These are phyloP conservation scores for Drosophila setifemur DNA, from an alignment of 1,140 invertebrate genomes.

Conservation along the genomic window DNA sequence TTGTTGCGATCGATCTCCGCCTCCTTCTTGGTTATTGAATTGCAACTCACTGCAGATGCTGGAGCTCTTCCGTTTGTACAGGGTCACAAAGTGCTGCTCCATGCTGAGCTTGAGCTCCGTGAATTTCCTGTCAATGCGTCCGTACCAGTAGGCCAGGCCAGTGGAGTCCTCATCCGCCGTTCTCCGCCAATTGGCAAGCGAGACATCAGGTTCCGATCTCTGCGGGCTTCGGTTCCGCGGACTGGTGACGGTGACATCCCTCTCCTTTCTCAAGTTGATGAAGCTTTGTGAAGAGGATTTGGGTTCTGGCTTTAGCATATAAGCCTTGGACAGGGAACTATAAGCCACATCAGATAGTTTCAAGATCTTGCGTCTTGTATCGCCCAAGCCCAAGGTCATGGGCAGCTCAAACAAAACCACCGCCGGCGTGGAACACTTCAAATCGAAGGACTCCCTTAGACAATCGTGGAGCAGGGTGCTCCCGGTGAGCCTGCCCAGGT, in stretches of 20 bases:
- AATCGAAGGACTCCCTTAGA: slow-evolving; percentile 59
- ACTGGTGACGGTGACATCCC: not conserved
- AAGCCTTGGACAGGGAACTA: not conserved
- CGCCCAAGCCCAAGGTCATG: slow-evolving; percentile 12
- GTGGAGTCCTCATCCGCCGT: slow-evolving; percentile 28
- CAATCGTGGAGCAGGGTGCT: slow-evolving; percentile 53
- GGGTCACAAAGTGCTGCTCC: slow-evolving; percentile 36
- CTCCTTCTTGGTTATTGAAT: slow-evolving; percentile 20
- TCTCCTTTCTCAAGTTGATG: not conserved
- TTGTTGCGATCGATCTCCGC: not conserved
- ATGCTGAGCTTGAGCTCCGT: slow-evolving; percentile 41
- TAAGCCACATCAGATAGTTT: slow-evolving; percentile 46
- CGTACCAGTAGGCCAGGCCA: slow-evolving; percentile 52
- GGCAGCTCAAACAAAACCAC: slow-evolving; percentile 61
- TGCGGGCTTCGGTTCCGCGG: not conserved
- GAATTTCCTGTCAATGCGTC: slow-evolving; percentile 53
- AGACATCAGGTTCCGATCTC: not conserved
- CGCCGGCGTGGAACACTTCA: slow-evolving; percentile 12
- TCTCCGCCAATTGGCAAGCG: not conserved
- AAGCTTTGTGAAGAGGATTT: not conserved
- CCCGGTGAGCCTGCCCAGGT: slow-evolving; percentile 6
- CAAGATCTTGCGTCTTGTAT: slow-evolving; percentile 40
- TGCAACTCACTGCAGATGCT: slow-evolving; percentile 41
- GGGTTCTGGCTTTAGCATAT: not conserved
- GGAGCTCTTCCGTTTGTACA: slow-evolving; percentile 32